phyloP scores from a whole-genome alignment of 2,113 vertebrate genomes.

The Geococcyx californianus region DNA sequence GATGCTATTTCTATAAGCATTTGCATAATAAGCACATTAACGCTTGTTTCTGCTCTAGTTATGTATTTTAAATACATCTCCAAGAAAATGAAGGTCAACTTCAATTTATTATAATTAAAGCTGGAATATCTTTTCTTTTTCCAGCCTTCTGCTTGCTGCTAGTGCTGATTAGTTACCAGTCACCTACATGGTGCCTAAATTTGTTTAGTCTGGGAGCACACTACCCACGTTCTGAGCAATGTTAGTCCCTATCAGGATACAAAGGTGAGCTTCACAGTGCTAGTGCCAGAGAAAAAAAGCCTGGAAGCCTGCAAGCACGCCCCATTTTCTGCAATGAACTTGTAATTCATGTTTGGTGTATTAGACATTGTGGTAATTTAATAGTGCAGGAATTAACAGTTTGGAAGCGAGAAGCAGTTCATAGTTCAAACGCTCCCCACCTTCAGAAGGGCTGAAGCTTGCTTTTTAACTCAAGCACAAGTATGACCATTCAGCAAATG shows the following conservation, averaged over 20 bases:
- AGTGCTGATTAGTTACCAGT: background rate
- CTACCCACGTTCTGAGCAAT: background rate
- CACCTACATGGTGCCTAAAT: background rate
- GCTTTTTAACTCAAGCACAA: background rate
- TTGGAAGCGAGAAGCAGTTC: background rate
- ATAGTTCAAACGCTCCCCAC: background rate
- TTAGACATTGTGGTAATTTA: background rate
- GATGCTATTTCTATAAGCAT: background rate
- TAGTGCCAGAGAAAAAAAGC: background rate
- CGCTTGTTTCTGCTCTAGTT: background rate
- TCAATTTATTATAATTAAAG: background rate
- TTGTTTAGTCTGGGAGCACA: background rate
- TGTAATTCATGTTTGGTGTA: background rate
- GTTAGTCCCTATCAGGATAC: background rate
- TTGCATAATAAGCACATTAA: background rate
- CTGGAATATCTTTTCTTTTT: background rate
- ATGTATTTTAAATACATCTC: background rate
- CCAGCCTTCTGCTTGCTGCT: background rate
- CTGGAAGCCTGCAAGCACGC: background rate
- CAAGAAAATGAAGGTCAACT: background rate
- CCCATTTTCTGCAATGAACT: background rate
- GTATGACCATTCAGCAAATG: background rate
- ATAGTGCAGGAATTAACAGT: background rate
- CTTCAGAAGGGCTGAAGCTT: background rate
- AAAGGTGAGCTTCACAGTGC: background rate